These are phyloP conservation scores for Scaptomyza reducta DNA, from an alignment of 2,888 invertebrate species.

Conservation along the genomic window DNA sequence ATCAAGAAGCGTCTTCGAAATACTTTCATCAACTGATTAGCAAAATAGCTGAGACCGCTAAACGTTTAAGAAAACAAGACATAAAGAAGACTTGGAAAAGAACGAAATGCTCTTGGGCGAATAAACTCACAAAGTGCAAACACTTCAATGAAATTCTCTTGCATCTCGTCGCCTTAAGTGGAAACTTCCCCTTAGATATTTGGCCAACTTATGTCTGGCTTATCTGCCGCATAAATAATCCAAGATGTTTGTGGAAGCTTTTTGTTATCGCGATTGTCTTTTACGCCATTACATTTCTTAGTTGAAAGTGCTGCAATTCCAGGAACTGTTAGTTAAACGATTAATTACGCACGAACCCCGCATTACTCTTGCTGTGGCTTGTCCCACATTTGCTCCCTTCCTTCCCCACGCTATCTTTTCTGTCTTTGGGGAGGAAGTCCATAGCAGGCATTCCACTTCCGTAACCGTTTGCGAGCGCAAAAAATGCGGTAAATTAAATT, in stretches of 20 bases:
- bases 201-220: constrained; percentile 17
- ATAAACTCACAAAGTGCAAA: not conserved
- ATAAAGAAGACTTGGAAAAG: not conserved
- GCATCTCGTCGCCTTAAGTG: constrained; percentile 7
- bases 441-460: constrained; percentile 54
- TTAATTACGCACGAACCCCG: constrained; percentile 67
- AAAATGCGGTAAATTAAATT: constrained; percentile 72
- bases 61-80: not conserved
- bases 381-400: not conserved
- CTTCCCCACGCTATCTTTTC: not conserved
- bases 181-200: constrained; percentile 11
- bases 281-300: constrained; percentile 51
- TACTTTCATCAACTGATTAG: not conserved
- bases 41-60: not conserved
- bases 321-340: constrained; percentile 71
- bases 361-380: constrained; percentile 39
- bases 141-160: constrained; percentile 2
- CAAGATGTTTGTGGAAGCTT: constrained; percentile 4
- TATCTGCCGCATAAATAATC: constrained; percentile 33
- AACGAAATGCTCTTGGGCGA: not conserved
- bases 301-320: constrained; percentile 51
- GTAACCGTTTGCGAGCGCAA: constrained; percentile 46
- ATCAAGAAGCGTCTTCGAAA: not conserved
- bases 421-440: not conserved
- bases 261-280: constrained; percentile 60